phyloP scores from a whole-genome alignment of 1,140 invertebrate species.

The Drosophila kohkoa region DNA sequence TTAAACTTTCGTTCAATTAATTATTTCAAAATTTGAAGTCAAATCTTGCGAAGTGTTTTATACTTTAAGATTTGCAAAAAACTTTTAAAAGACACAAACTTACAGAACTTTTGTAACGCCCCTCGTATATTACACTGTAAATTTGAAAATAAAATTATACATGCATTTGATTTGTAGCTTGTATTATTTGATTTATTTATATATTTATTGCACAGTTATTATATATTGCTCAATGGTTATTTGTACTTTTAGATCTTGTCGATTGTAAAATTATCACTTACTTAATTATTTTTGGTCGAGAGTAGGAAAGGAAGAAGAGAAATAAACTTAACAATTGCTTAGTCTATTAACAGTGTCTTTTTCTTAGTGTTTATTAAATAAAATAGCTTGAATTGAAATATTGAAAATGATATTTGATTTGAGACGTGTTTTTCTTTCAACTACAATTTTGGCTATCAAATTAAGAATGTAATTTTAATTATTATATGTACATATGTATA shows the following conservation, averaged over 20 bases:
- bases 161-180: constrained; percentile 47
- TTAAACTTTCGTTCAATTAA: too few relatives aligned
- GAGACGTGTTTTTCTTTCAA: constrained; percentile 10
- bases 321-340: constrained; percentile 27
- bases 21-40: too few relatives aligned
- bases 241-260: constrained; percentile 22
- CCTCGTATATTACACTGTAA: not conserved
- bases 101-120: too few relatives aligned
- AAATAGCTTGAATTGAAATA: constrained; percentile 22
- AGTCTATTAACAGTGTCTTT: constrained; percentile 35
- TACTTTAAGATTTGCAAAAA: too few relatives aligned
- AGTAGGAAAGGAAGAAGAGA: not conserved
- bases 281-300: constrained; percentile 22
- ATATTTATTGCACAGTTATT: constrained; percentile 69
- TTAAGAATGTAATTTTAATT: constrained; percentile 29
- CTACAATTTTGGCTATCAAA: constrained; percentile 25
- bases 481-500: constrained; percentile 47
- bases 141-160: not conserved
- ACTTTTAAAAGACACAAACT: too few relatives aligned
- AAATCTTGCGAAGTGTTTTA: too few relatives aligned
- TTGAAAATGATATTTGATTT: constrained; percentile 23
- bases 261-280: constrained; percentile 38
- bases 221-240: constrained; percentile 37
- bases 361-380: constrained; percentile 19
- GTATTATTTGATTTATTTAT: constrained; percentile 44